Percentiles rank a stretch among this genome's conserved stretches.
These are phyloP conservation scores for Capitulum mitella DNA, from an alignment of 2,888 invertebrate species.

Conservation along the genomic window DNA sequence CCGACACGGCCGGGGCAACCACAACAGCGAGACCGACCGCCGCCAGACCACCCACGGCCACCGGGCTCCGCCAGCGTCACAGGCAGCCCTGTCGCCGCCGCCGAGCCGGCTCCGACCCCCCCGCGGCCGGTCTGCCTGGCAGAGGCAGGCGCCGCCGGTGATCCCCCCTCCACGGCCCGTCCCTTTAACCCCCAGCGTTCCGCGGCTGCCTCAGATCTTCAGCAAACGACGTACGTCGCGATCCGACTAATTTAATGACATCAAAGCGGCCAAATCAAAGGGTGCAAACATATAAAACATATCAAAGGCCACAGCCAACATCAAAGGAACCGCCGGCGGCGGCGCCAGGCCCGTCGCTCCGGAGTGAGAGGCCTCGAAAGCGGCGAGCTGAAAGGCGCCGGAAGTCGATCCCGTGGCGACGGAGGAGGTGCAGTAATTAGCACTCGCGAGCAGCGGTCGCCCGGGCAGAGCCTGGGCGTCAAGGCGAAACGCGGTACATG, in stretches of 20 bases:
- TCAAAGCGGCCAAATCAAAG: conserved; percentile 21
- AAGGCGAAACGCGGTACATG: too few species aligned
- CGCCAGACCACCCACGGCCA: not conserved
- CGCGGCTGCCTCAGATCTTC: not conserved
- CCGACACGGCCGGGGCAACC: too few species aligned
- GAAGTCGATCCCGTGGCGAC: too few species aligned
- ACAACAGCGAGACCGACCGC: too few species aligned
- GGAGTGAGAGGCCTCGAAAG: not conserved
- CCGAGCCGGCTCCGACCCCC: not conserved
- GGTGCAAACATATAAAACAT: conserved; percentile 25
- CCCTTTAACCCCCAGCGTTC: not conserved
- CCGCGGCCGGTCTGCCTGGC: not conserved
- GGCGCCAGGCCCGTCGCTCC: not conserved
- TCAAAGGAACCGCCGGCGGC: not conserved
- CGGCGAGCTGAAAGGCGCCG: too few species aligned
- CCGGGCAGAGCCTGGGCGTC: too few species aligned
- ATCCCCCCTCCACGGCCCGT: not conserved
- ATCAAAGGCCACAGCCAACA: not conserved
- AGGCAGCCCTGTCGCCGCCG: not conserved
- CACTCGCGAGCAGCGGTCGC: too few species aligned
- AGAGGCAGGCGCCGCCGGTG: not conserved
- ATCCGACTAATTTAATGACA: conserved; percentile 21
- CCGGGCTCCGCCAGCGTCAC: not conserved
- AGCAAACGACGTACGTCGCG: not conserved
- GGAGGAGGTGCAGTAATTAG: too few species aligned